phyloP scores from a whole-genome alignment of 1,140 invertebrate species.

The Drosophila busckii region DNA sequence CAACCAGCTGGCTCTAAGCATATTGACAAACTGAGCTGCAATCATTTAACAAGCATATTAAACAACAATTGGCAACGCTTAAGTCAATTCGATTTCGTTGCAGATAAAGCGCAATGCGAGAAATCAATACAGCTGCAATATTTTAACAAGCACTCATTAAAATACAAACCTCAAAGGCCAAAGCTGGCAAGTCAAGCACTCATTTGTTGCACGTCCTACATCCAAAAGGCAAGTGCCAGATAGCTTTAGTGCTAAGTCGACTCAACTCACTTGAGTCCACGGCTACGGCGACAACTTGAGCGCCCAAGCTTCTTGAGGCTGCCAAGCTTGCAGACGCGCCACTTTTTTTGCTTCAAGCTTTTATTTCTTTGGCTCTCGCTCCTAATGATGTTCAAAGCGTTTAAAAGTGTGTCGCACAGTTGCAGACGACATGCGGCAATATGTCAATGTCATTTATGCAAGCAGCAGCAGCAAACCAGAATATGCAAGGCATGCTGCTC shows the following conservation, averaged over 20 bases:
- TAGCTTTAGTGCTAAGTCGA: too few relatives aligned
- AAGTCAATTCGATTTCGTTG: not conserved
- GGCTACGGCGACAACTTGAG: conserved; percentile 12
- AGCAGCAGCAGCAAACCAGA: conserved; percentile 46
- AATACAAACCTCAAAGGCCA: conserved; percentile 46
- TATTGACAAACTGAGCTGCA: too few relatives aligned
- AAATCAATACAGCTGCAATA: conserved; percentile 23
- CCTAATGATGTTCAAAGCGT: conserved; percentile 53
- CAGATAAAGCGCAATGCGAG: not conserved
- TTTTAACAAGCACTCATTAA: conserved; percentile 44
- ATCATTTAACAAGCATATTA: too few relatives aligned
- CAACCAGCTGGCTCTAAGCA: too few relatives aligned
- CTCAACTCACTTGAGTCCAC: too few relatives aligned
- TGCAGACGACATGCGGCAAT: conserved; percentile 16
- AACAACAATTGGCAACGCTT: too few relatives aligned
- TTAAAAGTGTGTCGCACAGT: conserved; percentile 47
- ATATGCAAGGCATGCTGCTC: conserved; percentile 25
- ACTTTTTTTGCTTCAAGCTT: conserved; percentile 6
- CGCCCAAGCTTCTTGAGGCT: conserved; percentile 22
- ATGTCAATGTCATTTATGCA: conserved; percentile 73
- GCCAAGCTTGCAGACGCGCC: conserved; percentile 17
- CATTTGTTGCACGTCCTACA: conserved; percentile 26
- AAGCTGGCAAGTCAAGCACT: not conserved
- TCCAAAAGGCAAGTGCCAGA: not conserved
- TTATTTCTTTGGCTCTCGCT: not conserved